Conservation (phyloP, 2,888 invertebrate species). For the Yponomeuta malinellus region DNA sequence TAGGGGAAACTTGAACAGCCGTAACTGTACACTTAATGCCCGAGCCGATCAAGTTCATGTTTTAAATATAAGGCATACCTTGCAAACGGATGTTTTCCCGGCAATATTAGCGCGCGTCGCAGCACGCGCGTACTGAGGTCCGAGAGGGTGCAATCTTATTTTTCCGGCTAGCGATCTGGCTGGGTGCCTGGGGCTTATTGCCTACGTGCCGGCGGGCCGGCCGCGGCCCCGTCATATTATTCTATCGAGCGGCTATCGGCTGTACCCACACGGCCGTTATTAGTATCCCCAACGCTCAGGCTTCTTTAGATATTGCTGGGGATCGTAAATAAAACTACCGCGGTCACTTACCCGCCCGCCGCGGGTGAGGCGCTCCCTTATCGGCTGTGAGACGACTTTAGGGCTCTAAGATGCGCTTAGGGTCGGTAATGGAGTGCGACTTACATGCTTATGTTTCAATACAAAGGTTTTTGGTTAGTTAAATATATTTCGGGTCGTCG, state of each 20-base stretch:
- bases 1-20: background rate
- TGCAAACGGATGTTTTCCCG: constrained; percentile 11
- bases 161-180: constrained; percentile 61
- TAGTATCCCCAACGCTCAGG: constrained; percentile 61
- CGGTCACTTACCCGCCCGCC: constrained; percentile 21
- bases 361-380: background rate
- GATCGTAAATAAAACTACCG: constrained; percentile 64
- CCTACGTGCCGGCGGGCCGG: constrained; percentile 68
- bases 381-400: background rate
- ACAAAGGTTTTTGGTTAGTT: background rate
- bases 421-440: background rate
- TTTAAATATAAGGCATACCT: constrained; percentile 14
- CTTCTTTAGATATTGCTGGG: constrained; percentile 64
- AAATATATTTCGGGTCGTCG: background rate
- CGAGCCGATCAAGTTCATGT: constrained; percentile 11
- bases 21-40: constrained; percentile 2
- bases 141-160: constrained; percentile 66
- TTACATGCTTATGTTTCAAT: background rate
- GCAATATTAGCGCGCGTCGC: constrained; percentile 7
- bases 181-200: constrained; percentile 69
- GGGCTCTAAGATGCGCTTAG: background rate
- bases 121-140: constrained; percentile 16
- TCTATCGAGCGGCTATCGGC: constrained; percentile 70
- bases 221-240: constrained; percentile 69
- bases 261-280: constrained; percentile 64